Percentiles rank a stretch among this genome's conserved stretches.
Conservation (phyloP, 2,888 invertebrate genomes). For the Xestia c-nigrum region DNA sequence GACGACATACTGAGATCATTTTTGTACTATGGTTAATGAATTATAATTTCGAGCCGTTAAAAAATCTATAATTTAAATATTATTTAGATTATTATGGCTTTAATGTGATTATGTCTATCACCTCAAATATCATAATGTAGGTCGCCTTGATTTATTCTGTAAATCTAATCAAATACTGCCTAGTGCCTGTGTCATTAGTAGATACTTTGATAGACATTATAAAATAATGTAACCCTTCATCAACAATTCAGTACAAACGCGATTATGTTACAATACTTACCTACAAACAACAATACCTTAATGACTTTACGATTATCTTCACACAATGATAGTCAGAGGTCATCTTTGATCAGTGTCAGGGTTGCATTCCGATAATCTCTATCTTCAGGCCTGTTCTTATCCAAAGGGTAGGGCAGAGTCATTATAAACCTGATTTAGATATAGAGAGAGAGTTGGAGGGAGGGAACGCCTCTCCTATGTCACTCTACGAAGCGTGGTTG, state of each 20-base stretch:
- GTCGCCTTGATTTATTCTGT: background rate
- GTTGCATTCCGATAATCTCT: conserved; percentile 2
- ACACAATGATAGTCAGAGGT: conserved; percentile 15
- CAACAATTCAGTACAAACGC: background rate
- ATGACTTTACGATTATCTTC: conserved; percentile 21
- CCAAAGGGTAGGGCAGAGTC: background rate
- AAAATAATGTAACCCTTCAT: conserved; percentile 5
- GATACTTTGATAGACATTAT: background rate
- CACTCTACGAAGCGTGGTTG: no score
- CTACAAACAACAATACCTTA: background rate
- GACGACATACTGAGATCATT: background rate
- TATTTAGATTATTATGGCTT: background rate
- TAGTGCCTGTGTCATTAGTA: conserved; percentile 8
- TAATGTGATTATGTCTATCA: background rate
- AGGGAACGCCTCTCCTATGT: no score
- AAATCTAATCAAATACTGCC: background rate
- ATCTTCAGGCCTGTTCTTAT: background rate
- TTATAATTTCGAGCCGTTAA: background rate
- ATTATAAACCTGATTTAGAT: no score
- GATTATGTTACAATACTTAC: conserved; percentile 14
- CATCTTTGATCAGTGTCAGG: conserved; percentile 12
- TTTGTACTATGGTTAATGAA: background rate
- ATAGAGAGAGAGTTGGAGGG: no score
- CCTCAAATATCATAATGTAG: conserved; percentile 10
- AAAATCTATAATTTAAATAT: background rate